phyloP scores from a whole-genome alignment of 1,140 invertebrate species.

The Euwallacea fornicatus region DNA sequence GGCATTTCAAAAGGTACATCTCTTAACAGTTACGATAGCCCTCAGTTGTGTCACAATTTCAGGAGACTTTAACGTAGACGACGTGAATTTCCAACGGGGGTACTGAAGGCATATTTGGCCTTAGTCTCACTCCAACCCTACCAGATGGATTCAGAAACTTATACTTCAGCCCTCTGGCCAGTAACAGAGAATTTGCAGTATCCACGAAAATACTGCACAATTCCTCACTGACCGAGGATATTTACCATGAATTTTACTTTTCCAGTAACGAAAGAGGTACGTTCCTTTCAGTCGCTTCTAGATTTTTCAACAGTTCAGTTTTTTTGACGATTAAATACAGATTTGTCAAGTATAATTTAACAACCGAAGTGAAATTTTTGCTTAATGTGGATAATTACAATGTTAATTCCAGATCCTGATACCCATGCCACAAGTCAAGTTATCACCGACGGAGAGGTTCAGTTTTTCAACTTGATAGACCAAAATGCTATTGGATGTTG shows the following conservation, averaged over 20 bases:
- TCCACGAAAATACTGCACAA: slow-evolving; percentile 72
- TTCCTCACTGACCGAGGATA: slow-evolving; percentile 64
- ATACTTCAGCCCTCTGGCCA: slow-evolving; percentile 77
- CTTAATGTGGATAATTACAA: background rate
- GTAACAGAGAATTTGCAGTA: slow-evolving; percentile 74
- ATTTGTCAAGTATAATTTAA: background rate
- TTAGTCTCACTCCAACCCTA: slow-evolving; percentile 67
- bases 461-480: slow-evolving; percentile 76
- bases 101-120: slow-evolving; percentile 79
- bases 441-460: slow-evolving; percentile 71
- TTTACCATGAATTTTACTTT: slow-evolving; percentile 71
- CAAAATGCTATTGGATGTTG: slow-evolving; percentile 80
- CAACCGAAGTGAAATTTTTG: background rate
- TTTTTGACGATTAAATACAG: background rate
- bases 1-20: too few species aligned
- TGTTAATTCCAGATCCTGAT: slow-evolving; percentile 54
- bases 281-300: background rate
- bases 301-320: background rate
- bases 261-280: slow-evolving; percentile 62
- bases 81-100: slow-evolving; percentile 80
- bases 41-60: background rate
- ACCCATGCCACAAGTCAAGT: slow-evolving; percentile 71
- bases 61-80: slow-evolving; percentile 72
- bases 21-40: too few species aligned
- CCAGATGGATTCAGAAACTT: slow-evolving; percentile 68